phyloP scores from a whole-genome alignment of 2,113 vertebrate species.

The Psammodynastes pulverulentus region DNA sequence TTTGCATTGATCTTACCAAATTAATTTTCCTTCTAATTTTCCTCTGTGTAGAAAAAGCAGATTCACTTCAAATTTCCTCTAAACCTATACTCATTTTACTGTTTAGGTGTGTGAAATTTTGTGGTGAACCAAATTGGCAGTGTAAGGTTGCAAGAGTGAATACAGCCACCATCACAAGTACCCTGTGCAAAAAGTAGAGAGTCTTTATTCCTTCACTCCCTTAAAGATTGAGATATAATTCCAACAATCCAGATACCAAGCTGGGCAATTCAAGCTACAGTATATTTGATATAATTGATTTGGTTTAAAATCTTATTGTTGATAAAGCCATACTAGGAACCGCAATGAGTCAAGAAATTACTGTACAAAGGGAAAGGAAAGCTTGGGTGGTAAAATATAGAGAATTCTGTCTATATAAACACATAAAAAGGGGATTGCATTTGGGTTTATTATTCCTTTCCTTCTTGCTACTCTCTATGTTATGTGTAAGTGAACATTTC shows the following conservation, averaged over 20 bases:
- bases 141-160: conserved; percentile 1
- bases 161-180: not conserved
- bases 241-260: conserved; percentile 54
- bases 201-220: conserved; percentile 48
- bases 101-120: not conserved
- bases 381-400: conserved; percentile 71
- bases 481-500: conserved; percentile 10
- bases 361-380: conserved; percentile 76
- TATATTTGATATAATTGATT: conserved; percentile 66
- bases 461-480: not conserved
- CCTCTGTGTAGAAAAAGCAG: not conserved
- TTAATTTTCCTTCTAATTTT: not conserved
- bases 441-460: not conserved
- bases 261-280: conserved; percentile 71
- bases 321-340: conserved; percentile 92
- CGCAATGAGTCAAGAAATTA: conserved; percentile 72
- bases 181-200: conserved; percentile 48
- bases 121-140: not conserved
- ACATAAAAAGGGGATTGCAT: conserved; percentile 56
- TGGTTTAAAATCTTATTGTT: conserved; percentile 78
- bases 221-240: conserved; percentile 41
- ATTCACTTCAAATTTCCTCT: not conserved
- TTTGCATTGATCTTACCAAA: not conserved
- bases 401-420: conserved; percentile 80
- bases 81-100: not conserved